Conservation (phyloP, 1,140 invertebrate genomes). For the Dinoponera quadriceps region DNA sequence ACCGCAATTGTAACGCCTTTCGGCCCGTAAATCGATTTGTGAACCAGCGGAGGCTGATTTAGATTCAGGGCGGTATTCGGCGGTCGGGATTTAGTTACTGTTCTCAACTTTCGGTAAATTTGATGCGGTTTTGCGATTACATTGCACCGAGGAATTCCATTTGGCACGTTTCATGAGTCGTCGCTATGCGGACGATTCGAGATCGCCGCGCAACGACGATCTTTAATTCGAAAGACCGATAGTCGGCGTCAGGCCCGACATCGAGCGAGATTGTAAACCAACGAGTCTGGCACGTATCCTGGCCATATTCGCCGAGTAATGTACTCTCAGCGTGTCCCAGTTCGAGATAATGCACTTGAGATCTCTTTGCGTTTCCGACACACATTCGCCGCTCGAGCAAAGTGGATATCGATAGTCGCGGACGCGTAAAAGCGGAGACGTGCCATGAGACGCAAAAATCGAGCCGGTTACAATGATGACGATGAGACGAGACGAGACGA, state of each 20-base stretch:
- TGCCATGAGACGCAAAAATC: conserved; percentile 45
- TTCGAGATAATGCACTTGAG: conserved; percentile 51
- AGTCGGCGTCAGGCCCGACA: neutral
- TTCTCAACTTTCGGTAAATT: no score
- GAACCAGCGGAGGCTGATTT: no score
- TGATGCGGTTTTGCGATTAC: neutral
- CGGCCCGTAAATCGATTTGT: no score
- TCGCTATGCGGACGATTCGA: neutral
- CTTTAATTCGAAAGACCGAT: conserved; percentile 23
- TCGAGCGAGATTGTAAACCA: conserved; percentile 34
- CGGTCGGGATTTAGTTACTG: no score
- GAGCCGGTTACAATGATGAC: conserved; percentile 45
- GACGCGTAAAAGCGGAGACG: conserved; percentile 39
- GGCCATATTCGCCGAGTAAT: conserved; percentile 59
- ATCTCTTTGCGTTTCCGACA: conserved; percentile 59
- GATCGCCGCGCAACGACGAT: neutral
- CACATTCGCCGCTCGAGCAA: conserved; percentile 45
- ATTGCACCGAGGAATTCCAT: neutral
- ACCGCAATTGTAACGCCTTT: no score
- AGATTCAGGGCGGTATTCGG: no score
- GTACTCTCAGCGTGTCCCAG: conserved; percentile 50
- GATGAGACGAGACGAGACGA: conserved; percentile 23
- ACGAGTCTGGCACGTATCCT: conserved; percentile 39
- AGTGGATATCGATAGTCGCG: conserved; percentile 45
- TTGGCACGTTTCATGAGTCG: neutral